phyloP scores from a whole-genome alignment of 2,797 vertebrate genomes.

The Microctenopoma lineatum region DNA sequence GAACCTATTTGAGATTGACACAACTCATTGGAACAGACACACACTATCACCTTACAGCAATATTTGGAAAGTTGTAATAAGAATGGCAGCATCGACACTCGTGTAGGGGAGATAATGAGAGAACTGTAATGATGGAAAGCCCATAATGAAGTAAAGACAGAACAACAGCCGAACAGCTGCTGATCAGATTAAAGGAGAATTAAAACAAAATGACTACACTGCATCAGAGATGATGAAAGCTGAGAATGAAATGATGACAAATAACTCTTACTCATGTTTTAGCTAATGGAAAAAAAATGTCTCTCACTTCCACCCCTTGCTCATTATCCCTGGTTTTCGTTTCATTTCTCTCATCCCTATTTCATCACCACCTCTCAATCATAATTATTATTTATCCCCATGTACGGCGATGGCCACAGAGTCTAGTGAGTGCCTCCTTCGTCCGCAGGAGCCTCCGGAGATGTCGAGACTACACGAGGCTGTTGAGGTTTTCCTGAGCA shows the following conservation, averaged over 20 bases:
- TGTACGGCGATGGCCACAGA: constrained; percentile 12
- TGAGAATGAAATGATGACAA: constrained; percentile 58
- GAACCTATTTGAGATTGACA: constrained; percentile 31
- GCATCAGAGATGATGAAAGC: constrained; percentile 55
- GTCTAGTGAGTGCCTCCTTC: constrained; percentile 24
- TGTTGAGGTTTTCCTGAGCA: constrained; percentile 19
- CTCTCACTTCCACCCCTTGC: constrained; percentile 4
- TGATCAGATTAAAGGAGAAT: constrained; percentile 73
- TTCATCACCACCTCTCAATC: constrained; percentile 36
- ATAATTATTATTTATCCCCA: constrained; percentile 36
- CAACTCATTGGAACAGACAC: constrained; percentile 20
- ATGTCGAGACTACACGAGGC: constrained; percentile 6
- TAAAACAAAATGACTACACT: constrained; percentile 61
- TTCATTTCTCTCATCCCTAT: constrained; percentile 34
- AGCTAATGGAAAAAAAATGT: constrained; percentile 31
- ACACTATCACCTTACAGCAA: constrained; percentile 21
- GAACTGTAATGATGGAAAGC: constrained; percentile 42
- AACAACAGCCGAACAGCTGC: constrained; percentile 61
- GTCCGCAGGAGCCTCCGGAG: constrained; percentile 4
- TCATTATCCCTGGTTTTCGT: constrained; percentile 50
- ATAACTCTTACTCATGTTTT: constrained; percentile 48
- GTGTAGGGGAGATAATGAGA: constrained; percentile 38
- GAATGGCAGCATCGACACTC: constrained; percentile 31
- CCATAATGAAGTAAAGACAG: constrained; percentile 60
- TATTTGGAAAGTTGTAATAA: constrained; percentile 32